Conservation (phyloP, 2,888 invertebrate species). For the Hymenopus coronatus region DNA sequence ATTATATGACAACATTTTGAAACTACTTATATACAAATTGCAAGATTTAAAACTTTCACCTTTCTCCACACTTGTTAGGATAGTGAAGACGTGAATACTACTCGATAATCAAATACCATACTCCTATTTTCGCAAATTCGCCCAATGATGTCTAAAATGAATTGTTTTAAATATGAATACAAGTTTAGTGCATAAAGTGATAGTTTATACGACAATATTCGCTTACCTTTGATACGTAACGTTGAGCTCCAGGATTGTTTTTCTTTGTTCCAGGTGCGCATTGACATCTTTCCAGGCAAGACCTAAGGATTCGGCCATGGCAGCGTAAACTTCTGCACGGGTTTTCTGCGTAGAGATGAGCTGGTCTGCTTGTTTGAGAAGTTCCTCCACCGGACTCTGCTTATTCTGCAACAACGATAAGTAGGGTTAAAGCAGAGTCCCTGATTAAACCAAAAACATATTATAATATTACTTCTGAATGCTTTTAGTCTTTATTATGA, state of each 20-base stretch:
- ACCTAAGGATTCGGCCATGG: constrained; percentile 79
- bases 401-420: constrained; percentile 60
- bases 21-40: no score
- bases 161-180: no score
- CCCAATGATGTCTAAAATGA: no score
- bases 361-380: constrained; percentile 82
- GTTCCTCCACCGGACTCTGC: constrained; percentile 84
- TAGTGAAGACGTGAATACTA: no score
- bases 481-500: neutral
- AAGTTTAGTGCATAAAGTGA: no score
- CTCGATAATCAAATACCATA: no score
- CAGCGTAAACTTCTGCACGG: constrained; percentile 75
- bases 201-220: neutral
- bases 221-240: constrained; percentile 69
- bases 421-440: neutral
- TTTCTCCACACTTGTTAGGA: no score
- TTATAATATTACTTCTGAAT: no score
- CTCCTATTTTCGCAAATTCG: no score
- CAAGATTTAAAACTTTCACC: no score
- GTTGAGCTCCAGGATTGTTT: constrained; percentile 72
- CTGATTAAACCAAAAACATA: no score
- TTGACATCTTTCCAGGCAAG: constrained; percentile 82
- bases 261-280: constrained; percentile 70
- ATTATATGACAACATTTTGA: no score
- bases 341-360: constrained; percentile 74